phyloP scores from a whole-genome alignment of 2,888 invertebrate species.

The Campoletis raptor region DNA sequence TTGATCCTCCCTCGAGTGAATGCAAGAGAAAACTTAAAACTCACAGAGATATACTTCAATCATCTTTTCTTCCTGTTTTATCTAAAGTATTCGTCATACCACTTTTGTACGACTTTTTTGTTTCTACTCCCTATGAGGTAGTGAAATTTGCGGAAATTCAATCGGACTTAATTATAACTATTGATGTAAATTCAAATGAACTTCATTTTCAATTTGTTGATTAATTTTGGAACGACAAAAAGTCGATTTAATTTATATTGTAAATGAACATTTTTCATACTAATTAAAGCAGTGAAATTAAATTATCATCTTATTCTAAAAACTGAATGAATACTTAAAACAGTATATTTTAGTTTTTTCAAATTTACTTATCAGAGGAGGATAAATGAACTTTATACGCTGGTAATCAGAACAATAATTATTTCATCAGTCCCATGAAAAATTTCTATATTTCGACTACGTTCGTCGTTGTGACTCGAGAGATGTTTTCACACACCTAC shows the following conservation, averaged over 20 bases:
- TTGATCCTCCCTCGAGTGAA: conserved; percentile 49
- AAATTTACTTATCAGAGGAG: not conserved
- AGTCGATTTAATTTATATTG: not conserved
- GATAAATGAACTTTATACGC: not conserved
- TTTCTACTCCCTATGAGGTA: not conserved
- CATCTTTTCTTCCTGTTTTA: conserved; percentile 18
- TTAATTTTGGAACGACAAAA: not conserved
- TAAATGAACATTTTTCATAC: not conserved
- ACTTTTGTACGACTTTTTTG: conserved; percentile 9
- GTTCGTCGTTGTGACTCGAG: not conserved
- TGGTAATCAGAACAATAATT: not conserved
- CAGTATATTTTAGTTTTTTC: not conserved
- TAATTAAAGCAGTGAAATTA: not conserved
- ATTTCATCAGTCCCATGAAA: not conserved
- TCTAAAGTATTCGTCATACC: not conserved
- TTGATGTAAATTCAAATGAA: not conserved
- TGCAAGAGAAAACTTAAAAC: conserved; percentile 36
- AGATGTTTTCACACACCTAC: not conserved
- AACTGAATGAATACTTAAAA: not conserved
- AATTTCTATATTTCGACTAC: not conserved
- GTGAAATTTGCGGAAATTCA: not conserved
- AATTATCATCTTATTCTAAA: not conserved
- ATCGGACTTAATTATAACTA: not conserved
- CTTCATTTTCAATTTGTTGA: not conserved
- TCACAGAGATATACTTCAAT: conserved; percentile 22